Conservation (phyloP, 1,140 invertebrate genomes). For the Augochlora pura region DNA sequence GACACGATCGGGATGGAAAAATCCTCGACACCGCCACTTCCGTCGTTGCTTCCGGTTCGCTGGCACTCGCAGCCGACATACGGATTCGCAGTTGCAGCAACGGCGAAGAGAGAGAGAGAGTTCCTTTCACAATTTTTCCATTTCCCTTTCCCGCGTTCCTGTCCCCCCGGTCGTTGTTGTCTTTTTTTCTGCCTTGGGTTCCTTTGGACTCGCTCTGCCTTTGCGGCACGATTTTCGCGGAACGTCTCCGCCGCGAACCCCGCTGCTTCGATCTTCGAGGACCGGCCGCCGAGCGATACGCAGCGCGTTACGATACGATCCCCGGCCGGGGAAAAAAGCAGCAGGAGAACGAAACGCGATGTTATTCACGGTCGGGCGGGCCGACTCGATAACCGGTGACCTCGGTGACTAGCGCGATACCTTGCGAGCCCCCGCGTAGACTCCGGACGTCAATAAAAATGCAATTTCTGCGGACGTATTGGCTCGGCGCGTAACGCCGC, state of each 20-base stretch:
- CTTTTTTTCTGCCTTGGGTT: neutral
- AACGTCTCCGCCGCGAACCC: too few relatives aligned
- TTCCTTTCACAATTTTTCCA: neutral
- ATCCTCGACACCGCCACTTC: constrained; percentile 17
- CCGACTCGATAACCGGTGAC: constrained; percentile 8
- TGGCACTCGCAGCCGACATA: constrained; percentile 34
- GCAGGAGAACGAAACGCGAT: neutral
- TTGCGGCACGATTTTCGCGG: too few relatives aligned
- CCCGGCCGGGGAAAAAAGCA: neutral
- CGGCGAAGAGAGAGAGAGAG: constrained; percentile 18
- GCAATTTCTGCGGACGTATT: constrained; percentile 20
- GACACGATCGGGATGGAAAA: constrained; percentile 53
- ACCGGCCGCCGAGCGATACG: neutral
- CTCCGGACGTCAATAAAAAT: constrained; percentile 39
- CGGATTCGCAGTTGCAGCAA: constrained; percentile 37
- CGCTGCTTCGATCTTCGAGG: neutral
- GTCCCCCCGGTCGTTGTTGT: too few relatives aligned
- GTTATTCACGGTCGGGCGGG: too few relatives aligned
- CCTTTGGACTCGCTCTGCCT: neutral
- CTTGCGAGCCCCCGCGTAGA: too few relatives aligned
- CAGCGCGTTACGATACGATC: neutral
- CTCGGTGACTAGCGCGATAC: constrained; percentile 7
- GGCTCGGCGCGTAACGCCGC: constrained; percentile 2
- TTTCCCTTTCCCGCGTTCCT: constrained; percentile 5
- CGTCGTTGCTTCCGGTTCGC: constrained; percentile 49